Evolutionary conservation across 2,797 vertebrate species (phyloP).

Genomic region (Dallia pectoralis): DNA sequence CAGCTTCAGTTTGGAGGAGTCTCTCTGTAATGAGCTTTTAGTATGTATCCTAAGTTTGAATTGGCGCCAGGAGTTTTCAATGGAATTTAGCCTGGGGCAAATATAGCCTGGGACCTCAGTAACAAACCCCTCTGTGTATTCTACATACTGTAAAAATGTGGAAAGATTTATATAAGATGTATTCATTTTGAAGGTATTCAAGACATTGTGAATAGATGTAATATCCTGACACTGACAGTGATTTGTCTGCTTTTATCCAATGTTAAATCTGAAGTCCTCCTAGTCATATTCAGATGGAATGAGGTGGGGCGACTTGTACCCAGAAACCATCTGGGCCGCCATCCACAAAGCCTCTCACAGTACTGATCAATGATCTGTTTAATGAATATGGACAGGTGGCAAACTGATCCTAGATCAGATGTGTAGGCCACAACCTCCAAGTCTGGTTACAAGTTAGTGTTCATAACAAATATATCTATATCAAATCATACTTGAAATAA

Average conservation of each 20-base stretch:
- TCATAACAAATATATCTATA: neutral
- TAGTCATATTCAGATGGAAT: too few relatives aligned
- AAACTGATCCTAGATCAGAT: too few relatives aligned
- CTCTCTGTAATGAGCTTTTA: constrained; percentile 42
- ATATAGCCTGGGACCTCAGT: constrained; percentile 33
- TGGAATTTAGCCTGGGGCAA: constrained; percentile 49
- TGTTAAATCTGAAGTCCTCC: too few relatives aligned
- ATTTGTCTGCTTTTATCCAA: neutral
- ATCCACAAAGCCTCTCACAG: too few relatives aligned
- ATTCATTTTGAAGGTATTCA: constrained; percentile 26
- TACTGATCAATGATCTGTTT: too few relatives aligned
- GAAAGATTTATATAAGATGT: constrained; percentile 7
- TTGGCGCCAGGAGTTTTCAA: constrained; percentile 50
- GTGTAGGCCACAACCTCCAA: too few relatives aligned
- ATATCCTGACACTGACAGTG: constrained; percentile 33
- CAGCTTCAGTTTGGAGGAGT: constrained; percentile 49
- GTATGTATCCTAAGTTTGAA: constrained; percentile 55
- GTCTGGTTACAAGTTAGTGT: too few relatives aligned
- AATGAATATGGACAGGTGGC: too few relatives aligned
- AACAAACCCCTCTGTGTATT: constrained; percentile 27
- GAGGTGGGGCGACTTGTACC: too few relatives aligned
- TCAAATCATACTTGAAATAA: neutral
- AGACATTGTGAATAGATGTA: constrained; percentile 23
- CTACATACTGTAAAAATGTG: constrained; percentile 45
- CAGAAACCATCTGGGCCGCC: too few relatives aligned